phyloP scores from a whole-genome alignment of 2,113 vertebrate species.

The Reinhardtius hippoglossoides region DNA sequence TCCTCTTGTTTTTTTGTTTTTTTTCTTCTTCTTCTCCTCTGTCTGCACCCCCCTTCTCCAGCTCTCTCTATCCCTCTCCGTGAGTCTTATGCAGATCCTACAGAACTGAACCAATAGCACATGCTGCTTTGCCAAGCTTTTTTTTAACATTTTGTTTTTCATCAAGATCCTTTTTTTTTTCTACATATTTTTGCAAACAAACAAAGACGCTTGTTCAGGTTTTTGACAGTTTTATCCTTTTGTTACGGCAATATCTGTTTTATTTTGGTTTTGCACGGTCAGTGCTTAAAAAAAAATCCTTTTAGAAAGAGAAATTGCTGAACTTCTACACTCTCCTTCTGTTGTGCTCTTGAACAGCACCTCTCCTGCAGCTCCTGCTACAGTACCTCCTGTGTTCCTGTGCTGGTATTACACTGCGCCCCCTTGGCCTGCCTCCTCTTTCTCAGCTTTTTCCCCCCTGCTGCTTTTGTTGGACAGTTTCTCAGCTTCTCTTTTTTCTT shows the following conservation, averaged over 20 bases:
- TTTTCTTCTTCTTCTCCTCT: constrained; percentile 74
- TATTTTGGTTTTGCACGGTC: constrained; percentile 30
- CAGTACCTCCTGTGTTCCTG: constrained; percentile 80
- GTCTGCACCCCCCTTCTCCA: constrained; percentile 75
- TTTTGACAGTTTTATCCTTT: constrained; percentile 60
- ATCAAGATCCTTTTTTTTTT: constrained; percentile 56
- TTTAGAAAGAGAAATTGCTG: constrained; percentile 53
- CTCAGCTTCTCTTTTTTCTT: constrained; percentile 61
- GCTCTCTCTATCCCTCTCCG: constrained; percentile 69
- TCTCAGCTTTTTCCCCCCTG: constrained; percentile 54
- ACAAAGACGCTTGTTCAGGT: constrained; percentile 60
- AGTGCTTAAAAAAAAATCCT: constrained; percentile 11
- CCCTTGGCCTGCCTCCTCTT: constrained; percentile 62
- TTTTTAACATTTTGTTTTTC: constrained; percentile 64
- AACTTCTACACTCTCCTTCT: constrained; percentile 74
- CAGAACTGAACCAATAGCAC: constrained; percentile 81
- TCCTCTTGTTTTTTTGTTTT: constrained; percentile 82
- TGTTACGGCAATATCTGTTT: constrained; percentile 44
- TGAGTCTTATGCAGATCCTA: constrained; percentile 77
- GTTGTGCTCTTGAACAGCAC: constrained; percentile 68
- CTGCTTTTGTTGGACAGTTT: constrained; percentile 73
- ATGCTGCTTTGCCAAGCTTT: constrained; percentile 79
- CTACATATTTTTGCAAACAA: constrained; percentile 58
- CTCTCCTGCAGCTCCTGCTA: constrained; percentile 67
- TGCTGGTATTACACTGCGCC: constrained; percentile 74